Conservation (phyloP, 1,140 invertebrate species). For the Hypsibius dujardini region DNA sequence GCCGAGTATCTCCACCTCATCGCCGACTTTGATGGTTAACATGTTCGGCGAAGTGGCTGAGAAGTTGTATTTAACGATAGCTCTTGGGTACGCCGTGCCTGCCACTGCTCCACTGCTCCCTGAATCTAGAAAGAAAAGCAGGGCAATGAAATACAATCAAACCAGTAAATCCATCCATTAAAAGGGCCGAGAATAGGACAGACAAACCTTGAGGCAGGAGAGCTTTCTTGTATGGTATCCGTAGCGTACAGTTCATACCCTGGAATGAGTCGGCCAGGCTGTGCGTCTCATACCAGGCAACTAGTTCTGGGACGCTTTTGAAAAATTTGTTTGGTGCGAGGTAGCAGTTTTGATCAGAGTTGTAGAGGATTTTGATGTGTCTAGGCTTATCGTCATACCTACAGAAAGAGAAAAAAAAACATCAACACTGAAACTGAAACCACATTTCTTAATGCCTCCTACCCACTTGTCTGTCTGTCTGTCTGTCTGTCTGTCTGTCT, state of each 20-base stretch:
- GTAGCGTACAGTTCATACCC: constrained; percentile 33
- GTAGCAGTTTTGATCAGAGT: constrained; percentile 47
- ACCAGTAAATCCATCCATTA: constrained; percentile 12
- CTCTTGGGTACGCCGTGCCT: constrained; percentile 50
- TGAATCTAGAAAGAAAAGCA: constrained; percentile 37
- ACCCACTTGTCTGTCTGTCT: no score
- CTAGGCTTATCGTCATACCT: constrained; percentile 65
- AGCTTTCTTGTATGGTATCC: constrained; percentile 32
- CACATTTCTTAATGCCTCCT: no score
- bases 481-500: no score
- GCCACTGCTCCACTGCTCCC: constrained; percentile 54
- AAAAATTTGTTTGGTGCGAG: constrained; percentile 76
- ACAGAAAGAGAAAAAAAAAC: no score
- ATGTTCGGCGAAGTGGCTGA: constrained; percentile 48
- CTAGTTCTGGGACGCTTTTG: constrained; percentile 64
- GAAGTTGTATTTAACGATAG: constrained; percentile 34
- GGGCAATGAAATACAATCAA: not conserved
- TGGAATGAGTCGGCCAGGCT: constrained; percentile 71
- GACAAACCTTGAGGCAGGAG: constrained; percentile 9
- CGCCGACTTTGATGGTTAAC: constrained; percentile 53
- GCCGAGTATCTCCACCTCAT: constrained; percentile 53
- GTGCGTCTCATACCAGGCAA: constrained; percentile 69
- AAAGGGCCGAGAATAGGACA: constrained; percentile 14
- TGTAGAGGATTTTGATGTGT: constrained; percentile 60
- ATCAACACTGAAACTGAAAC: no score